A percentile compares a stretch with the other conserved stretches of the same genome.
phyloP scores from a whole-genome alignment of 2,113 vertebrate genomes.

The Benitochromis conjunctus region DNA sequence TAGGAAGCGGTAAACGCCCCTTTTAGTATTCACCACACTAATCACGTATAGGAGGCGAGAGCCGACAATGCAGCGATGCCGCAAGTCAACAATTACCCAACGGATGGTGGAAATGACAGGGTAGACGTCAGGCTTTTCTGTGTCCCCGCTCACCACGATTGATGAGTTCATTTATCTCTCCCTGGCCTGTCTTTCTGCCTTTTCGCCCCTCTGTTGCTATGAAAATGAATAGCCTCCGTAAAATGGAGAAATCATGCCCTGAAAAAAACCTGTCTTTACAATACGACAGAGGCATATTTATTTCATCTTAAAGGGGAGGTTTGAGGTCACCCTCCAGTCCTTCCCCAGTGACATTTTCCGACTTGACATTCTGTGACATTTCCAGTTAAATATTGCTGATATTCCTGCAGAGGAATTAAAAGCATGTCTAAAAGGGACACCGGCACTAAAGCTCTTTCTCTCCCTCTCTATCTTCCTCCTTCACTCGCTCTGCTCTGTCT shows the following conservation, averaged over 20 bases:
- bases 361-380: conserved; percentile 88
- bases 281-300: conserved; percentile 72
- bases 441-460: conserved; percentile 58
- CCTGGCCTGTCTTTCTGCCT: conserved; percentile 67
- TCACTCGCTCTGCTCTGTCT: conserved; percentile 9
- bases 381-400: conserved; percentile 85
- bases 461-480: conserved; percentile 4
- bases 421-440: conserved; percentile 75
- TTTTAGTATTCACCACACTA: conserved; percentile 11
- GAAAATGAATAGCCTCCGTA: conserved; percentile 78
- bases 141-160: conserved; percentile 58
- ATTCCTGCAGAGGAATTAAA: conserved; percentile 80
- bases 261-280: conserved; percentile 56
- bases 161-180: conserved; percentile 82
- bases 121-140: conserved; percentile 20
- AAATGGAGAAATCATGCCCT: conserved; percentile 72
- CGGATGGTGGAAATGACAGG: conserved; percentile 46
- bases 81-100: conserved; percentile 54
- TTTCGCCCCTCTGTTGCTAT: conserved; percentile 68
- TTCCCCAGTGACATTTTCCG: conserved; percentile 77
- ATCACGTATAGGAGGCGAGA: conserved; percentile 19
- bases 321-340: conserved; percentile 65
- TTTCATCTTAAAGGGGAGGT: conserved; percentile 77
- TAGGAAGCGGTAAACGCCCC: not conserved
- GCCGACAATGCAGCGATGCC: not conserved